These are phyloP conservation scores for Myzus persicae DNA, from an alignment of 1,140 invertebrate species.

Conservation along the genomic window DNA sequence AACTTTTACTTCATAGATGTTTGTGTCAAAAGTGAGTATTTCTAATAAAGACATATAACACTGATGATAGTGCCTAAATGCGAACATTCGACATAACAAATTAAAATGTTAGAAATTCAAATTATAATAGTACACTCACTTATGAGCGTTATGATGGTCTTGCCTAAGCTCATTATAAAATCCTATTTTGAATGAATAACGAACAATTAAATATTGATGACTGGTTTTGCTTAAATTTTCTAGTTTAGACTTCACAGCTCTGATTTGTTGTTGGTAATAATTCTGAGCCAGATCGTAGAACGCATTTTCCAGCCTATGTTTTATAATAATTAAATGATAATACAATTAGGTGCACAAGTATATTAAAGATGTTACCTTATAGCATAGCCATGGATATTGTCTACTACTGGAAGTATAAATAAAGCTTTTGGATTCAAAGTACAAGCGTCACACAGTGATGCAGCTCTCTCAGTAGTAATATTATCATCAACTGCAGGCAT, in stretches of 20 bases:
- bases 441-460: constrained; percentile 86
- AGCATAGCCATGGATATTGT: constrained; percentile 84
- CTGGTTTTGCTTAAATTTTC: constrained; percentile 92
- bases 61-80: constrained; percentile 85
- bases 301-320: constrained; percentile 83
- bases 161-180: constrained; percentile 94
- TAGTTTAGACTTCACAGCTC: constrained; percentile 84
- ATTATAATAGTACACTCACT: constrained; percentile 68
- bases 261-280: constrained; percentile 91
- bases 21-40: constrained; percentile 85
- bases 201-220: constrained; percentile 90
- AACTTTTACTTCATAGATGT: constrained; percentile 91
- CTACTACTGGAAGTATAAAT: constrained; percentile 83
- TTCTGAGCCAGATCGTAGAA: constrained; percentile 91
- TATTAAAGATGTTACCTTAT: constrained; percentile 64
- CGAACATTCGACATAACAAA: constrained; percentile 22
- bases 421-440: constrained; percentile 91
- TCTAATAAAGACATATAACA: constrained; percentile 90
- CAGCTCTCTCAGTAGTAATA: constrained; percentile 85
- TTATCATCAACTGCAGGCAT: constrained; percentile 78
- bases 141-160: constrained; percentile 86
- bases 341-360: not conserved
- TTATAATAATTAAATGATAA: constrained; percentile 51
- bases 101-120: constrained; percentile 13
- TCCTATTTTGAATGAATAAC: constrained; percentile 98